phyloP scores from a whole-genome alignment of 2,797 vertebrate species.

The Ciconia nigra region DNA sequence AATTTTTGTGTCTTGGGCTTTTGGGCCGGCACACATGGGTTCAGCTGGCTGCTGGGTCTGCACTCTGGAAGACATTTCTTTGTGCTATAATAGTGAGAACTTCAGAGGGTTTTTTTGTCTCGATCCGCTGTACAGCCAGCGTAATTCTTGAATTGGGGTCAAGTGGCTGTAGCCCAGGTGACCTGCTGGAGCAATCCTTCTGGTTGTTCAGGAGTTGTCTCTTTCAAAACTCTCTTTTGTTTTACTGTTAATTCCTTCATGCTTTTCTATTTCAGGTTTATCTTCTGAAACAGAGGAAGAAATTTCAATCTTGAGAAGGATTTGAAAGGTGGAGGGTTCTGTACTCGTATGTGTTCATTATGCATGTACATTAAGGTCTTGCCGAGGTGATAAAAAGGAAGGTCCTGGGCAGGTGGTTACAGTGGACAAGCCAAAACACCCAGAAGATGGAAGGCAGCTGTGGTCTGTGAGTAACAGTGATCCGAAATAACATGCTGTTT shows the following conservation, averaged over 20 bases:
- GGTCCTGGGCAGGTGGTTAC: not conserved
- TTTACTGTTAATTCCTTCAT: not conserved
- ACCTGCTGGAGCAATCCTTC: not conserved
- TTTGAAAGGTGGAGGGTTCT: not conserved
- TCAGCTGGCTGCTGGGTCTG: not conserved
- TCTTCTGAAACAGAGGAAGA: not conserved
- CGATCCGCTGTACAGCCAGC: accelerated
- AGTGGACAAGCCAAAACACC: not conserved
- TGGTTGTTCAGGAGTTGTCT: not conserved
- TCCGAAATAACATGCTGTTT: accelerated
- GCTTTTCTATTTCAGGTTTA: not conserved
- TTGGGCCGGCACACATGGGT: accelerated
- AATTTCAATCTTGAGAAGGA: not conserved
- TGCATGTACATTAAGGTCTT: not conserved
- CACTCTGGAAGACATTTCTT: not conserved
- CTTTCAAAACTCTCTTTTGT: not conserved
- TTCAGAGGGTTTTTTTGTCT: not conserved
- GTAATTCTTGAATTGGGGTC: accelerated
- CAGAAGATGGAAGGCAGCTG: not conserved
- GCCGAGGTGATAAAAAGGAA: not conserved
- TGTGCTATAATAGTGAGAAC: not conserved
- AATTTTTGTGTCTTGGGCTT: not conserved
- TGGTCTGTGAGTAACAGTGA: not conserved
- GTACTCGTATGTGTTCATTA: accelerated
- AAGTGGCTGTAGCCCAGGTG: not conserved